Conservation (phyloP, 2,797 vertebrate species). For the Tapirus indicus region DNA sequence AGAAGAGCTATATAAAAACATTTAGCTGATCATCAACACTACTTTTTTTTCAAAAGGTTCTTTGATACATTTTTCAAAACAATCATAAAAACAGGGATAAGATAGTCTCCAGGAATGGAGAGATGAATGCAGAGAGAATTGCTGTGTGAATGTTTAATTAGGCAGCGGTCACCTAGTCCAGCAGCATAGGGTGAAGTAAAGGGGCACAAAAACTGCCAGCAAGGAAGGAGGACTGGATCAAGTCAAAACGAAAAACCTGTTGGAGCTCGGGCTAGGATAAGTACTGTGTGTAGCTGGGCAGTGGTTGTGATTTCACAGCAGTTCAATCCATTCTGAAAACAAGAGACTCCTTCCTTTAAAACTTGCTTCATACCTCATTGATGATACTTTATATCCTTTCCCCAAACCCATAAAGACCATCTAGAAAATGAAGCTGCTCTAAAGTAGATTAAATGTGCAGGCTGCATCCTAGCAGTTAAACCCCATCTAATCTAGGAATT, state of each 20-base stretch:
- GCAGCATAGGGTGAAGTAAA: neutral
- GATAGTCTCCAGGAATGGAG: neutral
- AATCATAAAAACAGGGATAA: neutral
- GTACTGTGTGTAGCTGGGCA: neutral
- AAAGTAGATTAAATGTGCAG: slow-evolving; percentile 44
- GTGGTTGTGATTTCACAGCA: neutral
- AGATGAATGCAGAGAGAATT: neutral
- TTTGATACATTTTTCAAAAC: neutral
- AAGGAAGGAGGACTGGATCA: neutral
- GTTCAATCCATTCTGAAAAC: slow-evolving; percentile 50
- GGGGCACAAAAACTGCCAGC: neutral
- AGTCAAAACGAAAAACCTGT: neutral
- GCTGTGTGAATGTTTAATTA: neutral
- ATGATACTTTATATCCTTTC: slow-evolving; percentile 39
- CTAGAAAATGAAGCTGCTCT: slow-evolving; percentile 57
- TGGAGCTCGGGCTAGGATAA: neutral
- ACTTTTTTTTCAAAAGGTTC: neutral
- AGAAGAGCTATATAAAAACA: slow-evolving; percentile 27
- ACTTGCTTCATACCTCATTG: slow-evolving; percentile 31
- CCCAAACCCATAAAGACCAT: neutral
- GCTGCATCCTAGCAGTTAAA: slow-evolving; percentile 39
- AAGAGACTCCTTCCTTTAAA: slow-evolving; percentile 57
- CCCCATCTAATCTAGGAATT: slow-evolving; percentile 24
- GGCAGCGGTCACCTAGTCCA: neutral
- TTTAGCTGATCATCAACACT: slow-evolving; percentile 3